Conservation (phyloP, 2,113 vertebrate species). For the Erythrocebus patas region DNA sequence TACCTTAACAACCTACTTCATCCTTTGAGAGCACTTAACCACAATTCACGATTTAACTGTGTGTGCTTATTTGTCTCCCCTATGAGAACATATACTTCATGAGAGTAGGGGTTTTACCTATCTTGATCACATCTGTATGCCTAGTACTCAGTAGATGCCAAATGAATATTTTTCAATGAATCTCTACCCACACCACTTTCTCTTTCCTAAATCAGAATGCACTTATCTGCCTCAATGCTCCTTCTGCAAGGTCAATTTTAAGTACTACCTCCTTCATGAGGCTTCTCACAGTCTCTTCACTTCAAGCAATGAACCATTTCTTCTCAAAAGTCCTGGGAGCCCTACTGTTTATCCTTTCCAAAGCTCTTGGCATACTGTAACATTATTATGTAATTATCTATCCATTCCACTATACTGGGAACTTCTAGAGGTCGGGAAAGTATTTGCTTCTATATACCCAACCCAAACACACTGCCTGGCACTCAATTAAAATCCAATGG, state of each 20-base stretch:
- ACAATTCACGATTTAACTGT: background rate
- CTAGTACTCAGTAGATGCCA: background rate
- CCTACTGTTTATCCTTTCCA: background rate
- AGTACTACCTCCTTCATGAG: background rate
- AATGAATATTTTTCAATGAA: background rate
- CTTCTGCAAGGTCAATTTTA: background rate
- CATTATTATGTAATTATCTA: background rate
- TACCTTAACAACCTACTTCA: background rate
- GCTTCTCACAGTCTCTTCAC: background rate
- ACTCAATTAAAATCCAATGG: conserved; percentile 9
- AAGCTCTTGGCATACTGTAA: background rate
- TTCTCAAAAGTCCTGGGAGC: background rate
- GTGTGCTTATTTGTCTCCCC: conserved; percentile 7
- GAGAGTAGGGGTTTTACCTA: background rate
- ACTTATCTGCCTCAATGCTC: background rate
- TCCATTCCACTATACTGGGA: background rate
- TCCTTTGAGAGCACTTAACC: background rate
- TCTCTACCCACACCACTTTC: background rate
- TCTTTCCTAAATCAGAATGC: background rate
- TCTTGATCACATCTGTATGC: background rate
- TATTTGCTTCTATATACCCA: background rate
- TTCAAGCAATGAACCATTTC: background rate
- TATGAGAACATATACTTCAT: background rate
- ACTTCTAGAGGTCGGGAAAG: background rate
- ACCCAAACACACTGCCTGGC: background rate